These are phyloP conservation scores for Drosophila limbata DNA, from an alignment of 2,888 invertebrate species.

Conservation along the genomic window DNA sequence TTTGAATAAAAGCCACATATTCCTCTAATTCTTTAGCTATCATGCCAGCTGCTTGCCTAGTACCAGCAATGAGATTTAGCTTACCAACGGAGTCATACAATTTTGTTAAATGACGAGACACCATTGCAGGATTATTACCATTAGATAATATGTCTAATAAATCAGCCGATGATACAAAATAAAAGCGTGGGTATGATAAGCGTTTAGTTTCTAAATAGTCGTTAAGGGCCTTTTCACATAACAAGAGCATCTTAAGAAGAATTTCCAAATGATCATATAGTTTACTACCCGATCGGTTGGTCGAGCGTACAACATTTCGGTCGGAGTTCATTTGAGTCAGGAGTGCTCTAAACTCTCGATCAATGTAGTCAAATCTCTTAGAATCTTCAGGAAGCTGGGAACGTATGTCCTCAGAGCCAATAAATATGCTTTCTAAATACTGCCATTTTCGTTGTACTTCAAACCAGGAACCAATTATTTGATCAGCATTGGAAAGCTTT, in stretches of 20 bases:
- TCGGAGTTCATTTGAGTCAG: constrained; percentile 88
- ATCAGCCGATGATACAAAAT: constrained; percentile 97
- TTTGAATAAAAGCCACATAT: constrained; percentile 89
- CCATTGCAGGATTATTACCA: constrained; percentile 94
- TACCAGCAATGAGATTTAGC: constrained; percentile 87
- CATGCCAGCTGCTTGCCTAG: constrained; percentile 91
- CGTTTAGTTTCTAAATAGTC: constrained; percentile 98
- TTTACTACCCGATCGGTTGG: constrained; percentile 91
- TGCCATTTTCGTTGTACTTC: constrained; percentile 98
- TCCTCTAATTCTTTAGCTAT: constrained; percentile 94
- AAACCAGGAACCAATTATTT: constrained; percentile 92
- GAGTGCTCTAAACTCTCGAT: constrained; percentile 92
- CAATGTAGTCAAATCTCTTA: constrained; percentile 93
- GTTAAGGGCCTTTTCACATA: constrained; percentile 97
- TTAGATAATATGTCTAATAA: constrained; percentile 91
- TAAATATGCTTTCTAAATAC: constrained; percentile 97
- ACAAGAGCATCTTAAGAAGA: constrained; percentile 89
- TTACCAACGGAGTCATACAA: constrained; percentile 95
- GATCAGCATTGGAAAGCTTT: constrained; percentile 95
- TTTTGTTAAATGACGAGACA: constrained; percentile 93
- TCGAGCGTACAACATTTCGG: constrained; percentile 94
- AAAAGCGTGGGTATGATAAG: constrained; percentile 96
- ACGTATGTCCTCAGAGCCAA: constrained; percentile 97
- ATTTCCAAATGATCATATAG: constrained; percentile 91
- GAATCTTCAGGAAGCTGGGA: constrained; percentile 96